Evolutionary conservation across 1,140 invertebrate genomes (phyloP), one percentile per base, ranked within the genome.

Genomic region (Drosophila lowei): DNA sequence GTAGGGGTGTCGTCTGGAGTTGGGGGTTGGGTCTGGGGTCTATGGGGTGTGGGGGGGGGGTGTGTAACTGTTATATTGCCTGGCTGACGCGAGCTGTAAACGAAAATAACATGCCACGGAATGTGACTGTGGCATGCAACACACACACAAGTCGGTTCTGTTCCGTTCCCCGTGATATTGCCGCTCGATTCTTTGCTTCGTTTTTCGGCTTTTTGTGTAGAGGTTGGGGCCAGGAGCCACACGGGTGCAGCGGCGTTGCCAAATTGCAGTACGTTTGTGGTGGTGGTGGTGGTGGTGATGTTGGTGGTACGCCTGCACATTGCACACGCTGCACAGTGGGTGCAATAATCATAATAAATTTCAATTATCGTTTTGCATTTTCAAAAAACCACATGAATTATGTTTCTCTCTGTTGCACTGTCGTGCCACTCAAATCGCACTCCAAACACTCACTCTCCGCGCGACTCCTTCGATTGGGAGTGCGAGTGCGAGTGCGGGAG

Each of bases 331-430:
- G 34, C 70, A 54, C 64, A 57, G 65, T 70, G 73, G 67, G 73
- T 77, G 77, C 79, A 89, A 90, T 81, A 90, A 89, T 89, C 79
- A 90, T 86, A 90, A 90, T 90, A 90, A 90, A 90, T 90, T 89
- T 90, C 89, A 90, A 90, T 90, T 90, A 90, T 77, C 85, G 64
- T 68, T 38, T 77, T 79, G 75, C 76, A 79, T 79, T 79, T 68
- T 48, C 58, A 44, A 59, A 68, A 50, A 43, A 42, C 47, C 64
- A 57, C 72, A 75, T 75, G 63, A 83, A 84, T 85, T 80, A 84
- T 84, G 71, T 79, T 25, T 49, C 47, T 67, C 47, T 44, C 52
- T 38, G 11, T 38, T 3, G 11, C 34, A 13, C 34, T 13, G 11
- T 13, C 34, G 11, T 11, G 11, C 3, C 34, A 13, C 34, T 30